These are phyloP conservation scores for Formica exsecta DNA, from an alignment of 1,140 invertebrate species.

Conservation along the genomic window DNA sequence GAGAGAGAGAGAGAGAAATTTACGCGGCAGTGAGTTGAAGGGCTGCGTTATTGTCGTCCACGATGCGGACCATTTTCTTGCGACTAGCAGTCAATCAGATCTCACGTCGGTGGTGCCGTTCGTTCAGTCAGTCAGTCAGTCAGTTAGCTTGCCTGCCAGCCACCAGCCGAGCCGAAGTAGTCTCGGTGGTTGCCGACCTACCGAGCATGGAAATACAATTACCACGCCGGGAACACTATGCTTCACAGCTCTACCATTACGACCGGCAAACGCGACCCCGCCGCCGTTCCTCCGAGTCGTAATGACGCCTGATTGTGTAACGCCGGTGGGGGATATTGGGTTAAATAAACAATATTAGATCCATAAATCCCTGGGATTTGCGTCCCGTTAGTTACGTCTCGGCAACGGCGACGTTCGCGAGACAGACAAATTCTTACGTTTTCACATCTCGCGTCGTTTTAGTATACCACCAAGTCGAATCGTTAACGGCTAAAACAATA, in stretches of 20 bases:
- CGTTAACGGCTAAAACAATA: slow-evolving; percentile 62
- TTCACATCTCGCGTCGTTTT: neutral
- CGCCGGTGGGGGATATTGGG: slow-evolving; percentile 82
- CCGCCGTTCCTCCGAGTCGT: slow-evolving; percentile 74
- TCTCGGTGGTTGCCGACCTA: slow-evolving; percentile 76
- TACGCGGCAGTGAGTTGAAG: slow-evolving; percentile 40
- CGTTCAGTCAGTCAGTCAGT: slow-evolving; percentile 74
- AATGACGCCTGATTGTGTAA: slow-evolving; percentile 85
- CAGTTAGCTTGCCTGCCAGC: slow-evolving; percentile 72
- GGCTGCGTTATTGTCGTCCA: slow-evolving; percentile 66
- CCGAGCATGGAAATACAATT: slow-evolving; percentile 85
- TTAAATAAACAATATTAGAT: slow-evolving; percentile 85
- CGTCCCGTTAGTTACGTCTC: slow-evolving; percentile 39
- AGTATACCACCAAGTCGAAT: neutral
- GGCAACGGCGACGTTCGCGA: neutral
- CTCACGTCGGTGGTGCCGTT: slow-evolving; percentile 34
- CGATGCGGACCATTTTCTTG: slow-evolving; percentile 65
- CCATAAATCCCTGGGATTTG: slow-evolving; percentile 76
- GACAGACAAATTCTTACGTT: slow-evolving; percentile 39
- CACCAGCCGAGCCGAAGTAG: slow-evolving; percentile 61
- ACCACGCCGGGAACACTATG: slow-evolving; percentile 79
- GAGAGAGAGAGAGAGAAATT: slow-evolving; percentile 11
- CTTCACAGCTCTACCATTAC: slow-evolving; percentile 73
- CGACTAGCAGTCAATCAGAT: slow-evolving; percentile 75
- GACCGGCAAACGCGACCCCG: slow-evolving; percentile 46